These are phyloP conservation scores for Deroptyus accipitrinus DNA, from an alignment of 2,113 vertebrate genomes.

Conservation along the genomic window DNA sequence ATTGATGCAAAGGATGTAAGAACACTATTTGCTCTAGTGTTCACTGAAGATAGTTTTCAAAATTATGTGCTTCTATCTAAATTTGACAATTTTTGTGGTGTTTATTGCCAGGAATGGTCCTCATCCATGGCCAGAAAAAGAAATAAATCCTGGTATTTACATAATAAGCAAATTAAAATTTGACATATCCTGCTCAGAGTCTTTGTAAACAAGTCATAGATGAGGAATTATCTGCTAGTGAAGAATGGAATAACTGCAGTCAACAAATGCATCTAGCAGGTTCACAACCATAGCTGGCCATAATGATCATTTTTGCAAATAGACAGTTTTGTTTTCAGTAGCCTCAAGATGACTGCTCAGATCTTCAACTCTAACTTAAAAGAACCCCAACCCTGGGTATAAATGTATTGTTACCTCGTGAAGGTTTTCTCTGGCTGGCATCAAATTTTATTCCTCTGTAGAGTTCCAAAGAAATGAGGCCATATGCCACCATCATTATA, in stretches of 20 bases:
- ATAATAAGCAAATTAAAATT: neutral
- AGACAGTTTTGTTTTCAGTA: neutral
- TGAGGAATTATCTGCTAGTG: neutral
- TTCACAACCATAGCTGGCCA: neutral
- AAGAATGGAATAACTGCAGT: neutral
- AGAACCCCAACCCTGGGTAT: neutral
- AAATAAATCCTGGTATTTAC: neutral
- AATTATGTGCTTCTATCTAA: neutral
- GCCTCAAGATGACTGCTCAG: neutral
- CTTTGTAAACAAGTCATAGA: neutral
- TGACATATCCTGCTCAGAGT: neutral
- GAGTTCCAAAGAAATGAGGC: conserved; percentile 93
- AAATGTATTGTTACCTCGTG: conserved; percentile 78
- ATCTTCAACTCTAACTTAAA: neutral
- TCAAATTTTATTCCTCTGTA: conserved; percentile 94
- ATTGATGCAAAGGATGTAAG: neutral
- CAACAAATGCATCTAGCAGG: neutral
- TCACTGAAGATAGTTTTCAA: neutral
- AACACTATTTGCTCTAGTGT: neutral
- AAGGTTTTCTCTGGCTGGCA: conserved; percentile 81
- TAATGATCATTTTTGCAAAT: neutral
- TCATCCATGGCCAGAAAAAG: neutral
- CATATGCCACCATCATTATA: conserved; percentile 92
- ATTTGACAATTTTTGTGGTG: neutral
- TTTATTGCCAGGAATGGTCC: neutral